Conservation (phyloP, 2,888 invertebrate species). For the Diarsia rubi region DNA sequence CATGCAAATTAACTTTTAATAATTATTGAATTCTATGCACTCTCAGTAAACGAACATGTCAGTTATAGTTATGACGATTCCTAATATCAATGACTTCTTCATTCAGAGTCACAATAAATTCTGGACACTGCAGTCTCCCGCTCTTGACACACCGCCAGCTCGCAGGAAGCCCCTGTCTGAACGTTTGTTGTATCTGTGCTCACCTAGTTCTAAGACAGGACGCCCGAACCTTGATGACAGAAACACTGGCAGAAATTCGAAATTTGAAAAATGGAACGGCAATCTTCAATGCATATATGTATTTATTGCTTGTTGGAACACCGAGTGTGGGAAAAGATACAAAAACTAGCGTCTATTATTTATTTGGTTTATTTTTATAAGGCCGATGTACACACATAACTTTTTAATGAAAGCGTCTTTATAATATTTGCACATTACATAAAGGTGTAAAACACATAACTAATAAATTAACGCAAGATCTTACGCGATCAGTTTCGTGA, state of each 20-base stretch:
- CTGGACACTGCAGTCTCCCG: neutral
- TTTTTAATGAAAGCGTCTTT: too few relatives aligned
- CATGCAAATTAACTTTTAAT: too few relatives aligned
- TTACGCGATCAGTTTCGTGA: too few relatives aligned
- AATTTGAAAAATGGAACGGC: neutral
- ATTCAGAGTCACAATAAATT: neutral
- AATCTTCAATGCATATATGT: neutral
- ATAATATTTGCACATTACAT: too few relatives aligned
- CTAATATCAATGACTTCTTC: neutral
- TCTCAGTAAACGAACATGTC: neutral
- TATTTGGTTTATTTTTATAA: too few relatives aligned
- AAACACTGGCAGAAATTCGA: neutral
- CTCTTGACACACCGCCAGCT: conserved; percentile 2
- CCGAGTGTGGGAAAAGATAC: too few relatives aligned
- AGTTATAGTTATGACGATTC: neutral
- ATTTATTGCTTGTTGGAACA: neutral
- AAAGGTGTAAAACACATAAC: too few relatives aligned
- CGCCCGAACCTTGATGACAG: neutral
- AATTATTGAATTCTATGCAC: too few relatives aligned
- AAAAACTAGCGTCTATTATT: too few relatives aligned
- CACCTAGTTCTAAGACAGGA: neutral
- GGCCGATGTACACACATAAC: too few relatives aligned
- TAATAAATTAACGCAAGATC: too few relatives aligned
- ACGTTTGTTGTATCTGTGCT: neutral
- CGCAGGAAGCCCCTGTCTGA: neutral